These are phyloP conservation scores for Ips typographus DNA, from an alignment of 1,140 invertebrate genomes.

Conservation along the genomic window DNA sequence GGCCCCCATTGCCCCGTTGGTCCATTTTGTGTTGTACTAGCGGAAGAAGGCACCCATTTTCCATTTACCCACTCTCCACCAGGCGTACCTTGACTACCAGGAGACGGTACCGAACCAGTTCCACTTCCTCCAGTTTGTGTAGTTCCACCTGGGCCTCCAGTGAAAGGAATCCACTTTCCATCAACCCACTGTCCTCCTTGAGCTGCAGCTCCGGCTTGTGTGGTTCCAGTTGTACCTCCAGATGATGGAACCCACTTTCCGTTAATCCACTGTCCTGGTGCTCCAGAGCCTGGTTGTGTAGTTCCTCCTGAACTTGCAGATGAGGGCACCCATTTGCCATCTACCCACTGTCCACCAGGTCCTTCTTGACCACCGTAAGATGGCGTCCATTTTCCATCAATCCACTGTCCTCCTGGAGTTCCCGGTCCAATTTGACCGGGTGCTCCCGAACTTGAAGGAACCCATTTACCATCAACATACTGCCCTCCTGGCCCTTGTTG, in stretches of 20 bases:
- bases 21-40: neutral
- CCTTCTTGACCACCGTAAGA: slow-evolving; percentile 1
- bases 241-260: slow-evolving; percentile 9
- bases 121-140: neutral
- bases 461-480: slow-evolving; percentile 1
- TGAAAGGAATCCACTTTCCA: slow-evolving; percentile 13
- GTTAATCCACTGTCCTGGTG: slow-evolving; percentile 1
- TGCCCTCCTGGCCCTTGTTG: slow-evolving; percentile 11
- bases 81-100: neutral
- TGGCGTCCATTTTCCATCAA: neutral
- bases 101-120: neutral
- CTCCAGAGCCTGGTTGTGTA: neutral
- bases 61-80: slow-evolving; percentile 9
- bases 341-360: slow-evolving; percentile 10
- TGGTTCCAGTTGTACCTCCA: neutral
- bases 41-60: slow-evolving; percentile 23
- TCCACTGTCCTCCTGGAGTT: neutral
- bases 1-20: neutral
- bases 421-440: neutral
- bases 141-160: neutral
- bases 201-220: neutral
- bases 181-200: slow-evolving; percentile 12
- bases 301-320: neutral
- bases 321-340: slow-evolving; percentile 24
- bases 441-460: slow-evolving; percentile 5